A percentile compares a stretch with the other conserved stretches of the same genome.
These are phyloP conservation scores for Bovichtus variegatus DNA, from an alignment of 2,797 vertebrate genomes.

Conservation along the genomic window DNA sequence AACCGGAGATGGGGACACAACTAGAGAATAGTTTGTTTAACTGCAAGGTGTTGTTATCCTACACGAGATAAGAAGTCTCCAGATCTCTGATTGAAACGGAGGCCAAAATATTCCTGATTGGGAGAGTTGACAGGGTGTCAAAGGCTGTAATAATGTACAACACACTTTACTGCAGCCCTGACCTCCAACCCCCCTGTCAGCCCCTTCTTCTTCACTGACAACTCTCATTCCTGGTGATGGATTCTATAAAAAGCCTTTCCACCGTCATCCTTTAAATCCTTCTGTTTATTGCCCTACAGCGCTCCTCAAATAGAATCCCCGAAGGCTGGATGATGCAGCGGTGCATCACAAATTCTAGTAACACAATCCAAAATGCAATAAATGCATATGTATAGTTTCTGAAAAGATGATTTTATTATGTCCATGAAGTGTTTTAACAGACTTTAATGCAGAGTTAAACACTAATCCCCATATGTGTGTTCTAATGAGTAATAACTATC, in stretches of 20 bases:
- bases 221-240: conserved; percentile 27
- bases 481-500: background rate
- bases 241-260: conserved; percentile 8
- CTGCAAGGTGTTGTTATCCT: background rate
- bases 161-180: conserved; percentile 11
- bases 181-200: background rate
- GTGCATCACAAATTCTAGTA: background rate
- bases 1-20: too few relatives aligned
- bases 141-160: background rate
- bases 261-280: conserved; percentile 17
- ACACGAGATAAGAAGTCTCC: background rate
- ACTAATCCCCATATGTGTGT: background rate
- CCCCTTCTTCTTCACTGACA: conserved; percentile 1
- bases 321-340: background rate
- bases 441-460: background rate
- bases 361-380: background rate
- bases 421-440: background rate
- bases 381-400: background rate
- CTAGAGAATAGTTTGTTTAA: too few relatives aligned
- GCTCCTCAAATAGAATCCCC: background rate
- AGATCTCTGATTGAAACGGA: conserved; percentile 2
- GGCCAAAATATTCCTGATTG: background rate
- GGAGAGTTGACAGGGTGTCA: background rate
- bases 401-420: background rate
- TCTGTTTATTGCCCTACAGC: background rate